Percentiles rank a stretch among this genome's conserved stretches.
These are phyloP conservation scores for Scaptodrosophila lebanonensis DNA, from an alignment of 1,140 invertebrate species.

Conservation along the genomic window DNA sequence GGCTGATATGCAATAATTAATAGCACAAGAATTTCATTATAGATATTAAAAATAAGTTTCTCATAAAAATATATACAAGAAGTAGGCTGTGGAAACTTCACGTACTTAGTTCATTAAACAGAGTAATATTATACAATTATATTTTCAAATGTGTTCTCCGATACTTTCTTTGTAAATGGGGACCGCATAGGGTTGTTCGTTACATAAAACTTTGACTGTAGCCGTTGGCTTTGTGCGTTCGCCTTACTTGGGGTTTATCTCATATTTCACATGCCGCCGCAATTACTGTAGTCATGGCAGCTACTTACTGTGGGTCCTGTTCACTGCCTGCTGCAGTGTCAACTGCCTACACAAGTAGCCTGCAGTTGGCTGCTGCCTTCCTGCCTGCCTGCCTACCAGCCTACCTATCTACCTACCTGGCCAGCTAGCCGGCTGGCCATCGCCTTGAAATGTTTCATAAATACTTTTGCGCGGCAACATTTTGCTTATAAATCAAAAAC, in stretches of 20 bases:
- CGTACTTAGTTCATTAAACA: too few species aligned
- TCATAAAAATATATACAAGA: too few species aligned
- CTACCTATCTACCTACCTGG: too few species aligned
- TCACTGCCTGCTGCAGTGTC: conserved; percentile 46
- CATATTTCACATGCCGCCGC: conserved; percentile 74
- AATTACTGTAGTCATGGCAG: conserved; percentile 60
- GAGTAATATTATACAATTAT: too few species aligned
- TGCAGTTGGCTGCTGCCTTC: neutral
- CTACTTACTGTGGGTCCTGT: conserved; percentile 49
- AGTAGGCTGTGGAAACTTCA: too few species aligned
- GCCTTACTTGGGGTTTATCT: conserved; percentile 74
- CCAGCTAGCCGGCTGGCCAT: conserved; percentile 23
- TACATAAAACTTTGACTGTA: neutral
- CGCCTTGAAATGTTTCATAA: conserved; percentile 73
- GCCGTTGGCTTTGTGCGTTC: conserved; percentile 23
- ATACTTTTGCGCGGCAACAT: conserved; percentile 63
- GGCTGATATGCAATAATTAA: too few species aligned
- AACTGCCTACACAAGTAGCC: conserved; percentile 64
- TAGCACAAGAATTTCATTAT: too few species aligned
- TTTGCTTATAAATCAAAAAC: conserved; percentile 76
- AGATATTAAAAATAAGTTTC: too few species aligned
- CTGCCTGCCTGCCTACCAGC: neutral
- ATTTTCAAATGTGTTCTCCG: too few species aligned
- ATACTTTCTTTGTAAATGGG: too few species aligned
- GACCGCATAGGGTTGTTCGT: too few species aligned